Conservation (phyloP, 1,140 invertebrate genomes). For the Bombus confusus region DNA sequence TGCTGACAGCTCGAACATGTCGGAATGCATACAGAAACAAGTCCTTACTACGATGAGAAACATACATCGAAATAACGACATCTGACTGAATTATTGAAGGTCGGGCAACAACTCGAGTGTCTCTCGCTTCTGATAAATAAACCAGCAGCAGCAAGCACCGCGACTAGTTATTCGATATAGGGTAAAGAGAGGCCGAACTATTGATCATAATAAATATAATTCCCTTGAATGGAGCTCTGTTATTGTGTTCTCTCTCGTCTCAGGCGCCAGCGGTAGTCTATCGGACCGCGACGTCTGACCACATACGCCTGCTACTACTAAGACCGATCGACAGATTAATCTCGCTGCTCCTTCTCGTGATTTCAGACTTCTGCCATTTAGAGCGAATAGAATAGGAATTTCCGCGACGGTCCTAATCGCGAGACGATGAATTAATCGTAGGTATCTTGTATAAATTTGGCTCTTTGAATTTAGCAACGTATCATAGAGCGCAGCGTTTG, state of each 20-base stretch:
- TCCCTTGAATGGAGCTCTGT: background rate
- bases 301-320: slow-evolving; percentile 22
- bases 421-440: background rate
- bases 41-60: background rate
- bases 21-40: background rate
- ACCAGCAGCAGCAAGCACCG: background rate
- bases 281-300: slow-evolving; percentile 10
- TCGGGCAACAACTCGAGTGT: background rate
- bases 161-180: background rate
- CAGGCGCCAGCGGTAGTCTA: too few species aligned
- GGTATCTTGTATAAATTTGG: background rate
- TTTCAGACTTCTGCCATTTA: background rate
- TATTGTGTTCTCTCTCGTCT: background rate
- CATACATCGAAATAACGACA: background rate
- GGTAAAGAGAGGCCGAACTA: background rate
- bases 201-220: slow-evolving; percentile 20
- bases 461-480: slow-evolving; percentile 2
- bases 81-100: background rate
- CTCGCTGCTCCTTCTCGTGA: background rate
- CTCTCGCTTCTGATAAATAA: slow-evolving; percentile 8
- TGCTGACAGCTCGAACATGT: background rate
- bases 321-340: background rate
- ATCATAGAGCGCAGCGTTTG: background rate
- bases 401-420: background rate
- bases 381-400: too few species aligned